Evolutionary conservation across 2,797 vertebrate species (phyloP).

Genomic region (Valencia hispanica): DNA sequence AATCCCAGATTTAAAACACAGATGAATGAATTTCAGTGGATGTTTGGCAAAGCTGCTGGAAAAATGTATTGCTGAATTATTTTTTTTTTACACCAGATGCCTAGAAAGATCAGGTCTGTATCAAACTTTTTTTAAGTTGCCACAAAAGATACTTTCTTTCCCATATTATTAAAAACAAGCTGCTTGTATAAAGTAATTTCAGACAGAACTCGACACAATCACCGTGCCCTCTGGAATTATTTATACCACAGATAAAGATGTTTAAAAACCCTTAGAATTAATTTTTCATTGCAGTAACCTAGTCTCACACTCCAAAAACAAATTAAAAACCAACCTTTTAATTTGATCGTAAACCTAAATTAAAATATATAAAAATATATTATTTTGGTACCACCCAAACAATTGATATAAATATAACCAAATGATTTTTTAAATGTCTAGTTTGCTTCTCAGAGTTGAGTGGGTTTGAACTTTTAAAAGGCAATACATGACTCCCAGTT

Average conservation of each 20-base stretch:
- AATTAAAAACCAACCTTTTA: not conserved
- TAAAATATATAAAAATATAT: not conserved
- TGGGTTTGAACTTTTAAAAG: too few relatives aligned
- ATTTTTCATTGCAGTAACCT: not conserved
- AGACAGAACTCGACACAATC: not conserved
- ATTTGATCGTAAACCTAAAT: not conserved
- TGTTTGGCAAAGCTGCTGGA: conserved; percentile 72
- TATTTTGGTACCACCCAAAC: not conserved
- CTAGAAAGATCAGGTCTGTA: conserved; percentile 59
- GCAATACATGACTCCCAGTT: too few relatives aligned
- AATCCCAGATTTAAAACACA: conserved; percentile 41
- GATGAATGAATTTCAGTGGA: conserved; percentile 60
- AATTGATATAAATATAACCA: not conserved
- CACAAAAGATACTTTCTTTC: conserved; percentile 19
- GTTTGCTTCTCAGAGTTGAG: not conserved
- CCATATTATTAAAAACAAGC: not conserved
- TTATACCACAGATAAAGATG: not conserved
- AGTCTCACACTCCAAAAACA: not conserved
- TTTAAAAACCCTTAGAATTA: not conserved
- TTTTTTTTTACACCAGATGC: conserved; percentile 76
- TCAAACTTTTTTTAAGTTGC: conserved; percentile 47
- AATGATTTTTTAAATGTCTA: not conserved
- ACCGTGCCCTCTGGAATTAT: not conserved
- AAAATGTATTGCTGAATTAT: conserved; percentile 75
- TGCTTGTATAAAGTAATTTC: conserved; percentile 21